Percentiles rank a stretch among this genome's conserved stretches.
phyloP scores from a whole-genome alignment of 2,888 invertebrate genomes.

The Eupithecia pulchellata region DNA sequence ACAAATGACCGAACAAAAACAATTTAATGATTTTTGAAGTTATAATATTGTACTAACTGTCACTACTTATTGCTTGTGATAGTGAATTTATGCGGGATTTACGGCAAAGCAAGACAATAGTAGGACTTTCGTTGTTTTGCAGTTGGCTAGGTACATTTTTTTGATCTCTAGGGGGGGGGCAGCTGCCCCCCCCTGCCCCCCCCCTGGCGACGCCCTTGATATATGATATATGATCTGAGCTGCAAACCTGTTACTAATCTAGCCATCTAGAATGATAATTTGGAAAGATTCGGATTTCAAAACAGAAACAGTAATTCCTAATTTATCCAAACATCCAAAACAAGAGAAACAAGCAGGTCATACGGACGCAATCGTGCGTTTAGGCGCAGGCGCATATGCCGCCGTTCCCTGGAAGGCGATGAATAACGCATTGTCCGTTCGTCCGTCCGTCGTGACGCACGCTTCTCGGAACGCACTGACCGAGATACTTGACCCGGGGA shows the following conservation, averaged over 20 bases:
- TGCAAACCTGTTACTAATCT: neutral
- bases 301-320: conserved; percentile 30
- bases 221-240: too few relatives aligned
- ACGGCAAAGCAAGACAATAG: too few relatives aligned
- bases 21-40: too few relatives aligned
- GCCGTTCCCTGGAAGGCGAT: conserved; percentile 81
- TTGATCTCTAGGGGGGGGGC: too few relatives aligned
- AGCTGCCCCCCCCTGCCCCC: too few relatives aligned
- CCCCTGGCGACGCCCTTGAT: too few relatives aligned
- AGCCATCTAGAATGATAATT: neutral
- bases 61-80: too few relatives aligned
- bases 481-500: conserved; percentile 77
- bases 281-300: neutral
- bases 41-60: too few relatives aligned
- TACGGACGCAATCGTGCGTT: conserved; percentile 75
- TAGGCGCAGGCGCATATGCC: conserved; percentile 72
- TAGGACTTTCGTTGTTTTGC: too few relatives aligned
- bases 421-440: conserved; percentile 84
- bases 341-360: conserved; percentile 70
- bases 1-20: too few relatives aligned
- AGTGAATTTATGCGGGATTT: too few relatives aligned
- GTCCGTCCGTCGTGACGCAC: conserved; percentile 82
- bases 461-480: conserved; percentile 78
- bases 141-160: too few relatives aligned
- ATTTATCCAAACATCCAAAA: conserved; percentile 62